Base-by-base conservation (phyloP, 2,888 invertebrate species). In the Volucella inanis region DNA sequence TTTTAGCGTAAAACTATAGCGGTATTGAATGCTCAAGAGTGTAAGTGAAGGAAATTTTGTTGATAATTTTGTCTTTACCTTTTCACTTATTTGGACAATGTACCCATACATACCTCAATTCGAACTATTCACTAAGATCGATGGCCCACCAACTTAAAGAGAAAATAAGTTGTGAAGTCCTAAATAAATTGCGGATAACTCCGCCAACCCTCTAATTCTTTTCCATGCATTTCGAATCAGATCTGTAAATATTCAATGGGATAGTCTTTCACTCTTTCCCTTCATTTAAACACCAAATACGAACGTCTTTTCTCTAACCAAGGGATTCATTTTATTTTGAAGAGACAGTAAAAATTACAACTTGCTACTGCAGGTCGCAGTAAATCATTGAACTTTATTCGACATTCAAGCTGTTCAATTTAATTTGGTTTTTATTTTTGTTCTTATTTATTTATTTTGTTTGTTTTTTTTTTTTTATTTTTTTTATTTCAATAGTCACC, bases 361-460 rank as follows among this genome's bases (percentile, higher is more conserved):
- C 71, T 52, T 71, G 10, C 65, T 70, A 22, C 43, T 47, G 77
- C 68, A n/a, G 72, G 71, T 54, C 55, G 55, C 52, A 70, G 83
- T 84, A 75, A 84, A 84, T 84, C 79, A 74, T 75, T 75, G 70
- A 72, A 72, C 12, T 71, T 59, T 81, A 68, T 31, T 31, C 31
- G 6, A 31, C 31, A 4, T 31, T 31, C 6, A 31, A 31, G 31
- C 31, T 31, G 31, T 31, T 31, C 31, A 31, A 31, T 31, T 31
- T 31, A 31, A 4, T 31, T 31, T 2, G 6, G 31, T 31, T 31
- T 31, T 31, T 31, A 31, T 31, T 49, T 65, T 67, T 50, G 39
- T 49, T 45, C 9, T 14, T n/a, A 15, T 50, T 54, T 22, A 11
- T 22, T 43, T n/a, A n/a, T n/a, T 57, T 74, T 15, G n/a, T 43